Base-by-base conservation (phyloP, 2,888 invertebrate genomes). In the Hirtodrosophila cameraria region DNA sequence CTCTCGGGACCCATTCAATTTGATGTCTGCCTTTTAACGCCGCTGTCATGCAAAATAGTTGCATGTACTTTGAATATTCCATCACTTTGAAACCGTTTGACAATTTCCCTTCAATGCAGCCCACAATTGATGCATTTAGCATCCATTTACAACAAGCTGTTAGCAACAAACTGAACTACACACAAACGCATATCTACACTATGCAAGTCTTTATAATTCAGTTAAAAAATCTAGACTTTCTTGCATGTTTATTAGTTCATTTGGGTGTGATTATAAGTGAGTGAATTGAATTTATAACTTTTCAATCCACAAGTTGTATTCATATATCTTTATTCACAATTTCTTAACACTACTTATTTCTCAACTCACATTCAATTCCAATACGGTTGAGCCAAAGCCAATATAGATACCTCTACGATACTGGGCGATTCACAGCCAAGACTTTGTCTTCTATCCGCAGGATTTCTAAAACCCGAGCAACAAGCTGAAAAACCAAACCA, bases 21-120 rank as follows among this genome's bases (percentile, higher is more conserved):
- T 80, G 77, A 80, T 77, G 77, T 80, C 73, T 77, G 80, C 73
- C 60, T 82, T 82, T 77, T 79, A 79, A 76, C 78, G 84, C 74
- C 57, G 69, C 78, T 84, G 81, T 81, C 81, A 84, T 62, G 66
- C 84, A 67, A 63, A 80, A 83, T 80, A 73, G 74, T 80, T 73
- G 86, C 77, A 48, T 52, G 69, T 65, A 80, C 77, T 86, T 86
- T 76, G 80, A 75, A 76, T 79, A 83, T 76, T 80, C 65, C 55
- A 36, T 55, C 55, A 50, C 46, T 69, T 49, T 57, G 50, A 61
- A 60, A 68, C 52, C 27, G 39, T 39, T 61, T 73, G 74, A 68
- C 77, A 75, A 75, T 66, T 67, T 54, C 36, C 59, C 50, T 31
- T 46, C 46, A 63, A 59, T 57, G 43, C 59, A 38, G 38, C 52